phyloP scores from a whole-genome alignment of 2,888 invertebrate genomes.

The Agrochola macilenta region DNA sequence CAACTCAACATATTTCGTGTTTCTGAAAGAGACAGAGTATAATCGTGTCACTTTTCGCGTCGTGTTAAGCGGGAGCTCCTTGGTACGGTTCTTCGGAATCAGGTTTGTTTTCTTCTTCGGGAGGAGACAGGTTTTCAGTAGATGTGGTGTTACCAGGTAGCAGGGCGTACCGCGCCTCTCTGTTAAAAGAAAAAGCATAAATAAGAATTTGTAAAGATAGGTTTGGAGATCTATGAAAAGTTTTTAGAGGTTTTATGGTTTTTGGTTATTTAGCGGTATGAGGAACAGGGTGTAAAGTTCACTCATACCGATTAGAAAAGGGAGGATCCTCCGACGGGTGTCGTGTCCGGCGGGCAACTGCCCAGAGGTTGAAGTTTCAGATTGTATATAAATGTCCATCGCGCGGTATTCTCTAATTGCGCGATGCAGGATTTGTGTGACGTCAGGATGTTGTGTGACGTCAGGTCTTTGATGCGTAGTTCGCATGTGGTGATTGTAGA shows the following conservation, averaged over 20 bases:
- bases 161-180: constrained; percentile 80
- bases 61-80: constrained; percentile 72
- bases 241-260: neutral
- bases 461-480: too few species aligned
- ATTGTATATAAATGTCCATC: too few species aligned
- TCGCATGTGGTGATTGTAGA: too few species aligned
- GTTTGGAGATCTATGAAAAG: neutral
- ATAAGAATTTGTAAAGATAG: neutral
- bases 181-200: constrained; percentile 67
- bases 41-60: constrained; percentile 4
- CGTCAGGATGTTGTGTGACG: too few species aligned
- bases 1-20: neutral
- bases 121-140: constrained; percentile 65
- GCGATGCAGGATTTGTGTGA: too few species aligned
- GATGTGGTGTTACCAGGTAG: constrained; percentile 77
- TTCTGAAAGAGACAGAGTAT: constrained; percentile 10
- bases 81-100: constrained; percentile 73
- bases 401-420: too few species aligned
- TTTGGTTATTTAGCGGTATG: too few species aligned
- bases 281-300: too few species aligned
- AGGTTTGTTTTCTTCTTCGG: constrained; percentile 53
- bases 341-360: too few species aligned
- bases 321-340: too few species aligned
- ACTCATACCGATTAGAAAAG: too few species aligned
- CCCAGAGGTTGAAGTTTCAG: too few species aligned